A percentile compares a stretch with the other conserved stretches of the same genome.
Conservation (phyloP, 1,140 invertebrate species). For the Acromyrmex charruanus region DNA sequence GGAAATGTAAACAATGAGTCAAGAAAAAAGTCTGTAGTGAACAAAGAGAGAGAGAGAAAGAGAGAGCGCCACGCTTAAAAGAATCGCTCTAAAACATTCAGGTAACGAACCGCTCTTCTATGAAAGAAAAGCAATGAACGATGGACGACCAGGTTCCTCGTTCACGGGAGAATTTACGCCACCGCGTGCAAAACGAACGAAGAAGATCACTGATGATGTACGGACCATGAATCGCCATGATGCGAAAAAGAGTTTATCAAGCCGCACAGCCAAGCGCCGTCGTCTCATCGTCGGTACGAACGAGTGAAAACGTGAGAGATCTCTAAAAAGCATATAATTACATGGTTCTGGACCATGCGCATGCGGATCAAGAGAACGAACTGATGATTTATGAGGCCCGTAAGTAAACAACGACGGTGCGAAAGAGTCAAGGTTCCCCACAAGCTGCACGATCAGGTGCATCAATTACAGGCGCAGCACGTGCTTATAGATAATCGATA, state of each 20-base stretch:
- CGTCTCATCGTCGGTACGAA: constrained; percentile 38
- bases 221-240: constrained; percentile 46
- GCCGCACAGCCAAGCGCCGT: neutral
- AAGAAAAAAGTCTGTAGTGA: neutral
- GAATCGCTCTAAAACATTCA: constrained; percentile 20
- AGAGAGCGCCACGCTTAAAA: neutral
- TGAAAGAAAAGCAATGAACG: constrained; percentile 24
- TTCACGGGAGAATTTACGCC: constrained; percentile 40
- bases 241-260: constrained; percentile 50
- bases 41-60: constrained; percentile 1
- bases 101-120: constrained; percentile 1
- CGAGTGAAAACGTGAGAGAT: constrained; percentile 74
- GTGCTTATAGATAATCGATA: constrained; percentile 22
- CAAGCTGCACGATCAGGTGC: constrained; percentile 24
- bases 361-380: constrained; percentile 38
- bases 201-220: constrained; percentile 14
- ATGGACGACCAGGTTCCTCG: constrained; percentile 2
- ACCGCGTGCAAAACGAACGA: constrained; percentile 6
- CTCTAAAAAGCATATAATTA: constrained; percentile 76
- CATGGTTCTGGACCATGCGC: constrained; percentile 41
- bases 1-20: constrained; percentile 14
- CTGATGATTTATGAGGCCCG: constrained; percentile 69
- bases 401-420: constrained; percentile 49
- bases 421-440: constrained; percentile 46
- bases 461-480: constrained; percentile 38